Evolutionary conservation across 2,797 vertebrate species (phyloP).

Genomic region (Miopithecus talapoin): DNA sequence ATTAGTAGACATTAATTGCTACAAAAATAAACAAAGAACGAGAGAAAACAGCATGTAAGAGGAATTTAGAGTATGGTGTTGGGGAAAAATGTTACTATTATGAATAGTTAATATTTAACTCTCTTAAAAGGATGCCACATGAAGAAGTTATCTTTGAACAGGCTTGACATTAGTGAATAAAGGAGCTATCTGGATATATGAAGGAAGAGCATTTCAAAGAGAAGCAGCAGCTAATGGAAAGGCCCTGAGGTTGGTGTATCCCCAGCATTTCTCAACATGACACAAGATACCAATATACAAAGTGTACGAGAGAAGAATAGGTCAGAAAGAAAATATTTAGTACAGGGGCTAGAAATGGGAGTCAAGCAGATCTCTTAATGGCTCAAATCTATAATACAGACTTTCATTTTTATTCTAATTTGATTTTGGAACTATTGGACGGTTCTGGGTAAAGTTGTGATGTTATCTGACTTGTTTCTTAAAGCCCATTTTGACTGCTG

Average conservation of each 20-base stretch:
- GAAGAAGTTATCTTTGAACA: background rate
- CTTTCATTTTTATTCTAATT: background rate
- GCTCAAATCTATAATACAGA: background rate
- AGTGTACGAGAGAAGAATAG: background rate
- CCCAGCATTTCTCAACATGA: background rate
- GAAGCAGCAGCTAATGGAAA: background rate
- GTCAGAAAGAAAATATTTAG: background rate
- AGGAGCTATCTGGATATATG: background rate
- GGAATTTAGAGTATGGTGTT: background rate
- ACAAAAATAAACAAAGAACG: background rate
- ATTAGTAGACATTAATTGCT: background rate
- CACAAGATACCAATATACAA: background rate
- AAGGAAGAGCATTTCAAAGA: background rate
- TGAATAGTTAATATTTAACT: background rate
- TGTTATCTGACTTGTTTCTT: background rate
- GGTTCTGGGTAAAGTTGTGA: background rate
- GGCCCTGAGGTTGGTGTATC: background rate
- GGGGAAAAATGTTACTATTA: background rate
- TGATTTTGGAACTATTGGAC: background rate
- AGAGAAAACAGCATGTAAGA: background rate
- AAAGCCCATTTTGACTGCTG: background rate
- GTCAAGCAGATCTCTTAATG: background rate
- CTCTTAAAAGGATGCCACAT: background rate
- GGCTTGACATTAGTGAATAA: background rate
- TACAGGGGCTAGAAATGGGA: background rate